These are phyloP conservation scores for Graphium colonna DNA, from an alignment of 2,888 invertebrate genomes.

Conservation along the genomic window DNA sequence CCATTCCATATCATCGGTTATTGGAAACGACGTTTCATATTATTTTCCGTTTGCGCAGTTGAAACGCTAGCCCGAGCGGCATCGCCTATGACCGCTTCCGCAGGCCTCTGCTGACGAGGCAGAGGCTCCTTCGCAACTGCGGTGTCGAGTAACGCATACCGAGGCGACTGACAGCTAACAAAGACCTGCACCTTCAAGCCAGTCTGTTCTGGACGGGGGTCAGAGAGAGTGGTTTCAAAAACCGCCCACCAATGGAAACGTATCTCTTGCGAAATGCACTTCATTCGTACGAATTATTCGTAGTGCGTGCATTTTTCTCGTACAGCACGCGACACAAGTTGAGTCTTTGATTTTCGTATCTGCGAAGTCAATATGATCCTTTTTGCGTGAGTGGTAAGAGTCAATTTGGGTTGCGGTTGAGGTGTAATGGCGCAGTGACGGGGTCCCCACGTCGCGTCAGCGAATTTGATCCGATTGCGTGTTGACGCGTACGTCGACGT, in stretches of 20 bases:
- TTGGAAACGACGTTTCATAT: too few relatives aligned
- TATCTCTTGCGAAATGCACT: background rate
- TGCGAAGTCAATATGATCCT: background rate
- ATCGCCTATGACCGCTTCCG: constrained; percentile 1
- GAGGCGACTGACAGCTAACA: background rate
- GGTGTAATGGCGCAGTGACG: background rate
- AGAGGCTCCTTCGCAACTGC: background rate
- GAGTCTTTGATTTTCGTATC: background rate
- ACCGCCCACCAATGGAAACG: constrained; percentile 9
- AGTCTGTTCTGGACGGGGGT: background rate
- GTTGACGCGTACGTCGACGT: background rate
- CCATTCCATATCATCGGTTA: too few relatives aligned
- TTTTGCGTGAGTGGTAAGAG: background rate
- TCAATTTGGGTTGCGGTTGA: background rate
- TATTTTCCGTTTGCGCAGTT: background rate
- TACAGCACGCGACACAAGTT: background rate
- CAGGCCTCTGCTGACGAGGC: constrained; percentile 10
- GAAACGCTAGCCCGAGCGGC: background rate
- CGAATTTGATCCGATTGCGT: background rate
- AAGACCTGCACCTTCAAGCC: background rate
- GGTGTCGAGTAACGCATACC: constrained; percentile 16
- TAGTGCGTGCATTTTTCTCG: constrained; percentile 9
- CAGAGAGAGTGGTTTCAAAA: background rate
- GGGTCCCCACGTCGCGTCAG: background rate
- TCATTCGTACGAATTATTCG: constrained; percentile 7